A percentile compares a stretch with the other conserved stretches of the same genome.
Conservation (phyloP, 2,113 vertebrate genomes). For the Pitta sordida region DNA sequence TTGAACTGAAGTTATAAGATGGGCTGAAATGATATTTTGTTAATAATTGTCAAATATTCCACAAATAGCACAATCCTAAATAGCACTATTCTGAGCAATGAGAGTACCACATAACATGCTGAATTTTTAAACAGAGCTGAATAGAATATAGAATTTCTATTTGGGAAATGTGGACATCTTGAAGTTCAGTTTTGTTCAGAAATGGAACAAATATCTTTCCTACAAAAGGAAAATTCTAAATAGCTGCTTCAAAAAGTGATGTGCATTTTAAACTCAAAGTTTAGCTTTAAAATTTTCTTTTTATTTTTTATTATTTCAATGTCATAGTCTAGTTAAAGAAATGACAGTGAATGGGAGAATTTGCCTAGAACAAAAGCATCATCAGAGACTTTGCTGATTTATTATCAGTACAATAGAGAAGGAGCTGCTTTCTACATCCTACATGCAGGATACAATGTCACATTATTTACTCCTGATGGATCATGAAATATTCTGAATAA, state of each 20-base stretch:
- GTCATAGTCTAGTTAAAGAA: neutral
- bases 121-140: constrained; percentile 49
- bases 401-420: neutral
- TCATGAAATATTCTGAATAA: neutral
- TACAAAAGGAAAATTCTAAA: constrained; percentile 42
- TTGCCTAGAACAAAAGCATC: constrained; percentile 29
- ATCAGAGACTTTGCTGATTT: neutral
- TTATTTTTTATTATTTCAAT: neutral
- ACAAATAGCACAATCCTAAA: constrained; percentile 52
- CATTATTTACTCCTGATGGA: neutral
- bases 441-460: neutral
- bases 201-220: constrained; percentile 36
- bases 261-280: constrained; percentile 1
- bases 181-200: constrained; percentile 52
- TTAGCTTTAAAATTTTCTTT: constrained; percentile 19
- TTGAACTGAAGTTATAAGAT: constrained; percentile 54
- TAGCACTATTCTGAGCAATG: constrained; percentile 28
- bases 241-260: constrained; percentile 15
- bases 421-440: neutral
- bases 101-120: neutral
- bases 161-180: constrained; percentile 52
- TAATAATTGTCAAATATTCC: constrained; percentile 63
- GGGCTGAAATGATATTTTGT: constrained; percentile 59
- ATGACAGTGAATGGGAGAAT: neutral
- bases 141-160: constrained; percentile 54